These are phyloP conservation scores for Drosophila siamana DNA, from an alignment of 2,888 invertebrate genomes.

Conservation along the genomic window DNA sequence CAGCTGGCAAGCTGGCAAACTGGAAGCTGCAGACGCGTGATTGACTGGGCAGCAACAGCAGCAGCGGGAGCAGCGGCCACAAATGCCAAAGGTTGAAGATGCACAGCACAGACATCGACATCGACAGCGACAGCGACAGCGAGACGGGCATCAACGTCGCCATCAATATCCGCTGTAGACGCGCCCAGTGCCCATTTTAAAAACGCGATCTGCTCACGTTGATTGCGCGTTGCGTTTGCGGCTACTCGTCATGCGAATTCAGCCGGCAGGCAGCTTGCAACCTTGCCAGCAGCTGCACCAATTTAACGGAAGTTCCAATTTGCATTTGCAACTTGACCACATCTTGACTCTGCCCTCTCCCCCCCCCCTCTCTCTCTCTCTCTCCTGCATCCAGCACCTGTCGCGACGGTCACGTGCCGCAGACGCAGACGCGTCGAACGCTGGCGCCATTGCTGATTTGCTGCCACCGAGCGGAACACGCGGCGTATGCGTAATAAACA, in stretches of 20 bases:
- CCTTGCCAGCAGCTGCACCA: slow-evolving; percentile 60
- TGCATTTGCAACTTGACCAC: slow-evolving; percentile 77
- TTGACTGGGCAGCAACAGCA: slow-evolving; percentile 67
- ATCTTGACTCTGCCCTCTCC: not conserved
- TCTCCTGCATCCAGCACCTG: slow-evolving; percentile 24
- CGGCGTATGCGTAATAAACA: slow-evolving; percentile 69
- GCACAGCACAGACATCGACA: slow-evolving; percentile 30
- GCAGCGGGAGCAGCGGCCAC: too few relatives aligned
- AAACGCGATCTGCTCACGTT: slow-evolving; percentile 15
- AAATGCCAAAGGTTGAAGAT: slow-evolving; percentile 55
- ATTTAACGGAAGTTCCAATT: slow-evolving; percentile 80
- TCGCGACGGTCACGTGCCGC: slow-evolving; percentile 56
- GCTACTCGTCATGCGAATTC: slow-evolving; percentile 57
- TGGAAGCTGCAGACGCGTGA: slow-evolving; percentile 65
- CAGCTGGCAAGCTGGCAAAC: slow-evolving; percentile 23
- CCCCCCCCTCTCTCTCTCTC: too few relatives aligned
- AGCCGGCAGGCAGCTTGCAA: not conserved
- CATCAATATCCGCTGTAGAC: slow-evolving; percentile 6
- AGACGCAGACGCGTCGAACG: slow-evolving; percentile 9
- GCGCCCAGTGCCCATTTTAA: slow-evolving; percentile 1
- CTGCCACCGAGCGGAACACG: slow-evolving; percentile 53
- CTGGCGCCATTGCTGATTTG: slow-evolving; percentile 74
- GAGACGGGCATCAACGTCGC: too few relatives aligned
- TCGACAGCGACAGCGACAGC: slow-evolving; percentile 1
- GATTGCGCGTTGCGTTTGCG: slow-evolving; percentile 9